Evolutionary conservation across 2,797 vertebrate species (phyloP).

Genomic region (Pseudochirops cupreus): DNA sequence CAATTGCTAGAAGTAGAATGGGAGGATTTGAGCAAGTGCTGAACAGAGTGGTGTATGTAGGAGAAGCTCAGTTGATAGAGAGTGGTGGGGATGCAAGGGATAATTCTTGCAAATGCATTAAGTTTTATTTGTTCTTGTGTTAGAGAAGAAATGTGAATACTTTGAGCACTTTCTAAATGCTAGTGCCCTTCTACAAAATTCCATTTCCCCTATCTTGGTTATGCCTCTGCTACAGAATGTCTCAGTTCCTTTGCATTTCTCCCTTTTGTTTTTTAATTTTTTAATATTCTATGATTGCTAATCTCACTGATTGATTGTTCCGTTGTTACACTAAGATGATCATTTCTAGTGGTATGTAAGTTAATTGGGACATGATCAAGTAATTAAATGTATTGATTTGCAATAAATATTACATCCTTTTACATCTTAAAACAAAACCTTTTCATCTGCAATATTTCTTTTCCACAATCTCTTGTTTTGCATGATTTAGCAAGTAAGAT

Average conservation of each 20-base stretch:
- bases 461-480: background rate
- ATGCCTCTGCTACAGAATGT: background rate
- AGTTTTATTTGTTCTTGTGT: background rate
- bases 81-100: background rate
- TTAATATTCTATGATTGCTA: background rate
- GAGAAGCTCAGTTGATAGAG: background rate
- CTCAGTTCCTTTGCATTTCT: background rate
- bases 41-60: background rate
- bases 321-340: background rate
- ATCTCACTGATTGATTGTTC: background rate
- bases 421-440: background rate
- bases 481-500: background rate
- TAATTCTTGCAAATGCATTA: background rate
- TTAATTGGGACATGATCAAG: background rate
- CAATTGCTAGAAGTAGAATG: background rate
- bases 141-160: background rate
- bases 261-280: background rate
- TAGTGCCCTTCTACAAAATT: background rate
- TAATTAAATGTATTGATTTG: background rate
- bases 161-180: background rate
- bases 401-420: background rate
- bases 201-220: background rate
- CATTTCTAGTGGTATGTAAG: background rate
- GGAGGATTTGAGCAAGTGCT: background rate
- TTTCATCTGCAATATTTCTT: background rate